phyloP scores from a whole-genome alignment of 2,797 vertebrate species.

The Perodicticus potto region DNA sequence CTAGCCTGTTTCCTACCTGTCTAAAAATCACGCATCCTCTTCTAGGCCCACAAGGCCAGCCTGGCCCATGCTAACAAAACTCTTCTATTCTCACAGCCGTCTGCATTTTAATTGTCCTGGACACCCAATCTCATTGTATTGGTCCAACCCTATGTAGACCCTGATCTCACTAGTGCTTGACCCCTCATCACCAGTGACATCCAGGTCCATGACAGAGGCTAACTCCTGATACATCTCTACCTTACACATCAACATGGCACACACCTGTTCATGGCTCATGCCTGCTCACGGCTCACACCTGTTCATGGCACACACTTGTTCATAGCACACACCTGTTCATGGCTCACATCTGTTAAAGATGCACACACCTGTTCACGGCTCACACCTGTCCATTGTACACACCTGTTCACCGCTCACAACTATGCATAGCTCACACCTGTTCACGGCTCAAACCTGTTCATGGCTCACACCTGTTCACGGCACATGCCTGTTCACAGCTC shows the following conservation, averaged over 20 bases:
- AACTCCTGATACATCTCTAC: not conserved
- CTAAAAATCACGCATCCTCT: not conserved
- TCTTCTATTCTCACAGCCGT: not conserved
- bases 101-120: not conserved
- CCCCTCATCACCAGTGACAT: not conserved
- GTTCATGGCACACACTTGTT: too few relatives aligned
- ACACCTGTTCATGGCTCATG: not conserved
- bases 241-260: not conserved
- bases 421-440: too few relatives aligned
- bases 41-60: not conserved
- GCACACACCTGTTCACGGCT: too few relatives aligned
- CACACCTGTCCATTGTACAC: too few relatives aligned
- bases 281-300: too few relatives aligned
- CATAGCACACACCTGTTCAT: too few relatives aligned
- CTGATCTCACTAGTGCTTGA: not conserved
- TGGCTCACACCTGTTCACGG: too few relatives aligned
- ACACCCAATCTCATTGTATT: not conserved
- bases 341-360: too few relatives aligned
- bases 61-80: not conserved
- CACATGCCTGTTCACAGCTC: too few relatives aligned
- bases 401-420: too few relatives aligned
- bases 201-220: not conserved
- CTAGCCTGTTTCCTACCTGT: not conserved
- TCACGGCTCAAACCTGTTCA: too few relatives aligned
- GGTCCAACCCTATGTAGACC: not conserved